phyloP scores from a whole-genome alignment of 2,113 vertebrate genomes.

The Zosterops pallidus region DNA sequence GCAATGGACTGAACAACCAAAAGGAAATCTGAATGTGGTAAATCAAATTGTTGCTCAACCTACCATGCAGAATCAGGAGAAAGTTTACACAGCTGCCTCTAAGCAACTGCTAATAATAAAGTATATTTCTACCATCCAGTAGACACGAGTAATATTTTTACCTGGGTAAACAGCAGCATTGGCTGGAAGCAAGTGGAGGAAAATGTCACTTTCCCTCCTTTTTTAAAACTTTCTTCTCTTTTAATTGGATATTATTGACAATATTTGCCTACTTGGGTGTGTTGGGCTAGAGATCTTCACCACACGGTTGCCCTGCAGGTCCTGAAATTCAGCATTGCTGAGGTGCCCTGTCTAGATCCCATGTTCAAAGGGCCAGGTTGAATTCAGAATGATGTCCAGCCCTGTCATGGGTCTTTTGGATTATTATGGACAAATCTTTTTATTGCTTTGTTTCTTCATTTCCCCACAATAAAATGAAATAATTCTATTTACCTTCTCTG shows the following conservation, averaged over 20 bases:
- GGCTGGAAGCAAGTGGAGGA: not conserved
- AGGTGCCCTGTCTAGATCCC: no score
- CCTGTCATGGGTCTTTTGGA: not conserved
- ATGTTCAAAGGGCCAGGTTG: not conserved
- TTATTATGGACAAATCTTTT: not conserved
- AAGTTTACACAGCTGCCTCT: conserved; percentile 23
- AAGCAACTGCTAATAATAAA: not conserved
- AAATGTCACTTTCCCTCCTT: not conserved
- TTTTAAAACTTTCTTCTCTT: not conserved
- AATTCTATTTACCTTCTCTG: not conserved
- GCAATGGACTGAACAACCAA: not conserved
- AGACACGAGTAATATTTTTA: not conserved
- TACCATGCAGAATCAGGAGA: not conserved
- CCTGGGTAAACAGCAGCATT: not conserved
- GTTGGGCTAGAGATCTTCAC: not conserved
- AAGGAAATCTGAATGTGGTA: not conserved
- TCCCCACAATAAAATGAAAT: not conserved
- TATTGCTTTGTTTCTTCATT: not conserved
- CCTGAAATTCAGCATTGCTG: not conserved
- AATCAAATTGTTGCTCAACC: conserved; percentile 32
- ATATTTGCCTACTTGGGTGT: not conserved
- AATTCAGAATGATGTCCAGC: not conserved
- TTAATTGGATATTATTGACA: not conserved
- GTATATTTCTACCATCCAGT: not conserved
- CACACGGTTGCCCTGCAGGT: not conserved